Conservation (phyloP, 2,797 vertebrate genomes). For the Poecilia picta region DNA sequence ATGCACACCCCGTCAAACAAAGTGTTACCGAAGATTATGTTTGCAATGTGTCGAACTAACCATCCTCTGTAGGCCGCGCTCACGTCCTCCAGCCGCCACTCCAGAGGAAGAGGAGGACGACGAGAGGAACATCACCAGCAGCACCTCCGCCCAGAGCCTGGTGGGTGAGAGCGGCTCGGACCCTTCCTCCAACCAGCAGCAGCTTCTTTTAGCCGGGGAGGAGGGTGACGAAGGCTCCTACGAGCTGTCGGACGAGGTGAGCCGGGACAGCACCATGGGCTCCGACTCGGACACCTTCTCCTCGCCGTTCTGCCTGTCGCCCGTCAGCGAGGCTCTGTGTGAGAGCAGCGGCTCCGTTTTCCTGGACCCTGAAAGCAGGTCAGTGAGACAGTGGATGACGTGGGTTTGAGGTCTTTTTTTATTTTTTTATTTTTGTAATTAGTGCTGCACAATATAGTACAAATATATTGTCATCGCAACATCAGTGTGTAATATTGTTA, state of each 20-base stretch:
- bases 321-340: slow-evolving; percentile 91
- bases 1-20: too few species aligned
- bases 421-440: neutral
- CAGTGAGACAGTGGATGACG: slow-evolving; percentile 31
- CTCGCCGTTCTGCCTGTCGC: slow-evolving; percentile 95
- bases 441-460: neutral
- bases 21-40: neutral
- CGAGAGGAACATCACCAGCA: slow-evolving; percentile 73
- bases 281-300: slow-evolving; percentile 97
- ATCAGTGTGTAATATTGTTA: neutral
- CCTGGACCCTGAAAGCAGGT: slow-evolving; percentile 91
- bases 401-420: neutral
- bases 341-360: slow-evolving; percentile 91
- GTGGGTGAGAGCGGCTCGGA: slow-evolving; percentile 56
- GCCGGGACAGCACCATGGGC: slow-evolving; percentile 95
- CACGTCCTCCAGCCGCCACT: slow-evolving; percentile 72
- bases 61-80: slow-evolving; percentile 61
- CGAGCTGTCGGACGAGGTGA: slow-evolving; percentile 93
- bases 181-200: slow-evolving; percentile 58
- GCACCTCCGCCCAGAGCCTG: slow-evolving; percentile 63
- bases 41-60: slow-evolving; percentile 1
- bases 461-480: neutral
- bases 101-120: slow-evolving; percentile 81
- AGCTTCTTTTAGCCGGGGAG: slow-evolving; percentile 61
- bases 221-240: slow-evolving; percentile 90